phyloP scores from a whole-genome alignment of 1,140 invertebrate genomes.

The Lutraria rhynchaena region DNA sequence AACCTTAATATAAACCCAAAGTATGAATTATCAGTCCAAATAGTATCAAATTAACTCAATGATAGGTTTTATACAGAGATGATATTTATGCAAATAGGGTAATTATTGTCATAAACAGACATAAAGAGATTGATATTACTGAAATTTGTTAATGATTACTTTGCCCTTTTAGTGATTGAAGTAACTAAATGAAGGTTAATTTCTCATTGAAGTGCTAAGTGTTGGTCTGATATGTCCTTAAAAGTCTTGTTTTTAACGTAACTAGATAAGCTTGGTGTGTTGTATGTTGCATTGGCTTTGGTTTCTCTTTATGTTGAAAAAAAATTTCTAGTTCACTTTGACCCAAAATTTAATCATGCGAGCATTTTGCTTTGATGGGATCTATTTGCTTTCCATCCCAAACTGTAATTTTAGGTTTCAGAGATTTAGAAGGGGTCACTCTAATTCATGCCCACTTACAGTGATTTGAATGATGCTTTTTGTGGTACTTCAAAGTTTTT shows the following conservation, averaged over 20 bases:
- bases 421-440: too few relatives aligned
- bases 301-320: too few relatives aligned
- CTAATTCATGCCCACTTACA: too few relatives aligned
- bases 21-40: conserved; percentile 34
- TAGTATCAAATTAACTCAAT: conserved; percentile 37
- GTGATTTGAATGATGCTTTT: too few relatives aligned
- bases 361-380: too few relatives aligned
- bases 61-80: conserved; percentile 20
- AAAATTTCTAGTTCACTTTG: too few relatives aligned
- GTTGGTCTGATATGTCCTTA: neutral
- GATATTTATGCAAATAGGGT: conserved; percentile 37
- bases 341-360: too few relatives aligned
- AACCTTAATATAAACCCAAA: conserved; percentile 25
- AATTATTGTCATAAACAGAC: conserved; percentile 11
- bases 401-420: too few relatives aligned
- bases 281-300: neutral
- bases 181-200: neutral
- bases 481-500: too few relatives aligned
- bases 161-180: neutral
- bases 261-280: neutral
- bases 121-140: conserved; percentile 10
- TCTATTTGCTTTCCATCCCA: too few relatives aligned
- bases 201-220: neutral
- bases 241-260: neutral
- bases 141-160: neutral